phyloP scores from a whole-genome alignment of 2,888 invertebrate genomes.

The Volucella inanis region DNA sequence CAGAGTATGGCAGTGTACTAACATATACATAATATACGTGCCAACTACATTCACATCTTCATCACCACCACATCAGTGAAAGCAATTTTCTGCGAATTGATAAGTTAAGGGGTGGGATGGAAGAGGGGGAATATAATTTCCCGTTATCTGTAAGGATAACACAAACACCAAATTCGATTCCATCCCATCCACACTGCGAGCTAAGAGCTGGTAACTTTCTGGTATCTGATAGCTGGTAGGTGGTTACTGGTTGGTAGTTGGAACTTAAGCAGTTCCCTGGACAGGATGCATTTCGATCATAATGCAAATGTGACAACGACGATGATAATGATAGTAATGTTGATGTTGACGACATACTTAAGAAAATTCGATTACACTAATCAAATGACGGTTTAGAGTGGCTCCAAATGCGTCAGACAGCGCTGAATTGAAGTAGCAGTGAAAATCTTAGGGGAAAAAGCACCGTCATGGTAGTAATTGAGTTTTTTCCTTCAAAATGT shows the following conservation, averaged over 20 bases:
- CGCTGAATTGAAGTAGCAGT: too few relatives aligned
- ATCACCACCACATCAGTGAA: neutral
- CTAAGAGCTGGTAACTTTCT: too few relatives aligned
- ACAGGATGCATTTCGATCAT: slow-evolving; percentile 26
- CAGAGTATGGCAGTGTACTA: too few relatives aligned
- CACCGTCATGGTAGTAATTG: too few relatives aligned
- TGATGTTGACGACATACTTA: neutral
- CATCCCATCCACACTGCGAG: neutral
- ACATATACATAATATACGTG: too few relatives aligned
- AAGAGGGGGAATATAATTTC: slow-evolving; percentile 26
- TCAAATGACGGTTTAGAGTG: slow-evolving; percentile 19
- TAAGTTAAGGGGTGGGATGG: neutral
- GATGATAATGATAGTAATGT: too few relatives aligned
- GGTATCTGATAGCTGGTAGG: too few relatives aligned
- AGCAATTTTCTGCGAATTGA: neutral
- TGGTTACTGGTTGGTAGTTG: too few relatives aligned
- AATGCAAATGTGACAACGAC: slow-evolving; percentile 24
- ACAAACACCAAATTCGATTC: slow-evolving; percentile 40
- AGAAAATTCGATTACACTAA: slow-evolving; percentile 28
- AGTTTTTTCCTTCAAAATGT: too few relatives aligned
- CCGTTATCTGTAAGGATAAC: slow-evolving; percentile 11
- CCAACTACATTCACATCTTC: neutral
- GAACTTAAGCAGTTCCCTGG: neutral
- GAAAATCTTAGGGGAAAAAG: too few relatives aligned
- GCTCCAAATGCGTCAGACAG: neutral